Conservation (phyloP, 2,113 vertebrate species). For the Gavia stellata region DNA sequence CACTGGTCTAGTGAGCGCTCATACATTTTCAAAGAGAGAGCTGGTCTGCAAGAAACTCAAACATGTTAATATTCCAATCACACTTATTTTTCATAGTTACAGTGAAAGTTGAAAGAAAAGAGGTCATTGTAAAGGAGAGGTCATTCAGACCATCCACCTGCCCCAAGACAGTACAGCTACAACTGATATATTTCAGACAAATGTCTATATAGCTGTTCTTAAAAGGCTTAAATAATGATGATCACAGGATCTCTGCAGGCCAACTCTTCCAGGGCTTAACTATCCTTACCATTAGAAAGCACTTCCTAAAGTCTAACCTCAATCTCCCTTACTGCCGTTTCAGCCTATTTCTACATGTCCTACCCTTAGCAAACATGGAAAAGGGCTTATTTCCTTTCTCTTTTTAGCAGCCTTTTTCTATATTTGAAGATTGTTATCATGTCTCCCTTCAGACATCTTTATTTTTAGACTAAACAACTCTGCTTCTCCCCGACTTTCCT, state of each 20-base stretch:
- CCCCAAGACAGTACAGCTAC: not conserved
- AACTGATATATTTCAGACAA: not conserved
- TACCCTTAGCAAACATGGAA: not conserved
- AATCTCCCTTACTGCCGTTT: not conserved
- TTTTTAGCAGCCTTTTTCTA: constrained; percentile 2
- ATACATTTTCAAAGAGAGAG: not conserved
- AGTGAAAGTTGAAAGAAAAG: not conserved
- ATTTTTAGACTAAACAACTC: constrained; percentile 49
- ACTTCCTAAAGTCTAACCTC: not conserved
- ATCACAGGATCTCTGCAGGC: not conserved
- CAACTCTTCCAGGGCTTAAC: not conserved
- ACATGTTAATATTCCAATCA: not conserved
- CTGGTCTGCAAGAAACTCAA: not conserved
- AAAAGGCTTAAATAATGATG: not conserved
- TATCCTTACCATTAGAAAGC: not conserved
- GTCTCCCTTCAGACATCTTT: constrained; percentile 21
- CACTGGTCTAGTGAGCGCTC: not conserved
- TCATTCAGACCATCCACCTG: not conserved
- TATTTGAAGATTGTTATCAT: not conserved
- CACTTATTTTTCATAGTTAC: not conserved
- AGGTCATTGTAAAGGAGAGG: not conserved
- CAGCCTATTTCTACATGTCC: not conserved
- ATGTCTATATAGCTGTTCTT: not conserved
- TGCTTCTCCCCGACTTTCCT: not conserved
- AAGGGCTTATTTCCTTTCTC: constrained; percentile 20